Evolutionary conservation across 2,888 invertebrate genomes (phyloP).

Genomic region (Eristalis arbustorum): DNA sequence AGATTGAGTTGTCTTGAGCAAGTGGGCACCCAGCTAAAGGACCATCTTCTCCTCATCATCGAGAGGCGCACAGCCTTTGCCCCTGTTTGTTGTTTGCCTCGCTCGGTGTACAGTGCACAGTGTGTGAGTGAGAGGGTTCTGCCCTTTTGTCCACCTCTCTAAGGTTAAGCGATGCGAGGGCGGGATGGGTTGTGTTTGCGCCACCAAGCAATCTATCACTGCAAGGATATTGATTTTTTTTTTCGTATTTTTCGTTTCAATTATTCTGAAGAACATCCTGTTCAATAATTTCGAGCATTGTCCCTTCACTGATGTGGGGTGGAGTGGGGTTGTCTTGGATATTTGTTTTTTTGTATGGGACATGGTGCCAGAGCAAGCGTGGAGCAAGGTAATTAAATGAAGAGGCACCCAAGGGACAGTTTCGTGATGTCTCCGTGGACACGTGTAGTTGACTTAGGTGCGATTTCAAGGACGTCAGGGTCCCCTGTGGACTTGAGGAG

Average conservation of each 20-base stretch:
- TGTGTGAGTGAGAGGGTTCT: neutral
- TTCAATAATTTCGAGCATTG: neutral
- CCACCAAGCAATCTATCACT: conserved; percentile 46
- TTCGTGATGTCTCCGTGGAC: neutral
- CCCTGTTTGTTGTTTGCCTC: neutral
- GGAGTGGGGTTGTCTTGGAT: neutral
- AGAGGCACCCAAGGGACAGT: neutral
- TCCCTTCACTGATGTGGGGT: too few species aligned
- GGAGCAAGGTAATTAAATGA: neutral
- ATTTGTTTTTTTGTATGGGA: neutral
- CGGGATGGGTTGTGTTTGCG: neutral
- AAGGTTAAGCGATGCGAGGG: neutral
- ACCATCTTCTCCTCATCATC: conserved; percentile 12
- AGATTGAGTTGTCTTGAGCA: conserved; percentile 30
- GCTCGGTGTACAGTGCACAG: neutral
- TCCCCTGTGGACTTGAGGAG: too few species aligned
- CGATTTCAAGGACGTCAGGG: neutral
- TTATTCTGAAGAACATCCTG: neutral
- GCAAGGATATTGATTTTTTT: conserved; percentile 28
- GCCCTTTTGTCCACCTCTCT: neutral
- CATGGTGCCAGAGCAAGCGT: neutral
- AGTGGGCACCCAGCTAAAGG: conserved; percentile 47
- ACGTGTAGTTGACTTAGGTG: neutral
- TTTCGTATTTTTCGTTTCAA: neutral
- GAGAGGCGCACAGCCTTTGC: neutral